Base-by-base conservation (phyloP, 2,888 invertebrate species). In the Patella depressa region DNA sequence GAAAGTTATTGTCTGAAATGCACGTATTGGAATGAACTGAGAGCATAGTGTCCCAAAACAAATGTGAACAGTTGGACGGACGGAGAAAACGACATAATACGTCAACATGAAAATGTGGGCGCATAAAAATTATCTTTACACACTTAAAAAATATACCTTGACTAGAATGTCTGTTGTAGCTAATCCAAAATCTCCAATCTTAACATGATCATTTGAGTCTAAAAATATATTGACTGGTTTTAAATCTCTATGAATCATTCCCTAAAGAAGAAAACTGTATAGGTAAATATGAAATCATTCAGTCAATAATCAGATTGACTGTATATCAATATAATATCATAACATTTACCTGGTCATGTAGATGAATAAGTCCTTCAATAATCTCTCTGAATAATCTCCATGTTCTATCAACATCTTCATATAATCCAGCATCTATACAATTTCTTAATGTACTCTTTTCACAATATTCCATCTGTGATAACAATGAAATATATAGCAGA, bases 151-250 rank as follows among this genome's bases (percentile, higher is more conserved):
- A 57, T 72, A 53, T 77, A 87, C 88, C 88, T 87, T 86, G 53
- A 81, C 79, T 34, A 94, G 92, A 74, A 95, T 93, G 84, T 94
- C 95, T 0, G 96, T 96, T 0, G 97, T 98, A 0, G 99, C 98
- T 3, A 99, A 93, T 17, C 99, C 99, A 91, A 99, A 99, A 92
- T 99, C 99, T 15, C 98, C 99, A 83, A 99, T 99, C 93, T 99
- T 99, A 1, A 97, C 97, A 90, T 97, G 97, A 92, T 98, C 98
- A 79, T 92, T 87, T 2, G 95, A 95, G 90, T 98, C 98, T 90
- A 99, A 93, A 92, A 99, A 98, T 88, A 99, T 97, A 90, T 99
- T 99, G 0, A 96, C 97, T 78, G 93, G 93, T 84, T 93, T 93
- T 74, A 93, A 86, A 83, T 92, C 91, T 76, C 91, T 82, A 80